phyloP scores from a whole-genome alignment of 2,888 invertebrate species.

The Macrophya annulata region DNA sequence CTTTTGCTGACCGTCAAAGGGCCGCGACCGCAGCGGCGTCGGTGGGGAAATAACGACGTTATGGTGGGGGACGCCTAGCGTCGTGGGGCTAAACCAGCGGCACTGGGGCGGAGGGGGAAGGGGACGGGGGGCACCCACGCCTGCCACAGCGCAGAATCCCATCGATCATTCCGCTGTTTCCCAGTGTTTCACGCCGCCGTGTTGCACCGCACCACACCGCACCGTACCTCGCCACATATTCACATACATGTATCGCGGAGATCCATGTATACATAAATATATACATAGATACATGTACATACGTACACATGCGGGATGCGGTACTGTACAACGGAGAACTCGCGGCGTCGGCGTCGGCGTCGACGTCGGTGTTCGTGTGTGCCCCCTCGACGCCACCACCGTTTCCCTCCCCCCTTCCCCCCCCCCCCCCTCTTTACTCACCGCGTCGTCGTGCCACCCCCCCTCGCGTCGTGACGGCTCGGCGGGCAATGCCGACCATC shows the following conservation, averaged over 20 bases:
- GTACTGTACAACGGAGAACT: background rate
- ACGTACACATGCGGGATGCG: background rate
- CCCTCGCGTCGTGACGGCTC: slow-evolving; percentile 74
- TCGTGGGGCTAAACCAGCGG: slow-evolving; percentile 55
- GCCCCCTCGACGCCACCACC: slow-evolving; percentile 58
- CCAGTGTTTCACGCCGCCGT: slow-evolving; percentile 76
- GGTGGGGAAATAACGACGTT: slow-evolving; percentile 55
- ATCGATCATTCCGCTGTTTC: slow-evolving; percentile 78
- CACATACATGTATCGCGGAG: background rate
- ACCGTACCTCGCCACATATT: background rate
- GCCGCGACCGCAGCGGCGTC: slow-evolving; percentile 48
- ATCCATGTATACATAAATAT: background rate
- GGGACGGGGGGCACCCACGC: slow-evolving; percentile 77
- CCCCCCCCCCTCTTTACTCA: slow-evolving; percentile 58
- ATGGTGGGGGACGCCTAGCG: slow-evolving; percentile 37
- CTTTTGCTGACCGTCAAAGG: slow-evolving; percentile 52
- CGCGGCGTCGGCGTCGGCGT: slow-evolving; percentile 30
- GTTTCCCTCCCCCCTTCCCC: slow-evolving; percentile 61
- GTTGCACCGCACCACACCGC: slow-evolving; percentile 67
- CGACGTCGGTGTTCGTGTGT: slow-evolving; percentile 58
- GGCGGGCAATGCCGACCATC: slow-evolving; percentile 78
- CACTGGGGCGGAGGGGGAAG: slow-evolving; percentile 64
- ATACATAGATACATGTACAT: background rate
- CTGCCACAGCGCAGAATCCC: slow-evolving; percentile 78
- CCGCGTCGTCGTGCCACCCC: slow-evolving; percentile 60